phyloP scores from a whole-genome alignment of 1,140 invertebrate genomes.

The Papilio helenus region DNA sequence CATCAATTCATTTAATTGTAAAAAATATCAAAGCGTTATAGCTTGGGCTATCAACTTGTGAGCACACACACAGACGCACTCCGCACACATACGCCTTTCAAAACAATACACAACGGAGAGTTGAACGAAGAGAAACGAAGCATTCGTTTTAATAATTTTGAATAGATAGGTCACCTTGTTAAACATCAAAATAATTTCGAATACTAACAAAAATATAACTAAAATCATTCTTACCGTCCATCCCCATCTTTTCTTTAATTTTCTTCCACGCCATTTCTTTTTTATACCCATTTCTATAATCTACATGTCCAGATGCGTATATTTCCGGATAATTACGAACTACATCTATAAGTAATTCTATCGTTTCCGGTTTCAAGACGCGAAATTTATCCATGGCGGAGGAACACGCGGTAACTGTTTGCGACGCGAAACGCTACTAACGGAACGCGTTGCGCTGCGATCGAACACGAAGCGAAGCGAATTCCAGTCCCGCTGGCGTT shows the following conservation, averaged over 20 bases:
- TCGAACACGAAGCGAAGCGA: neutral
- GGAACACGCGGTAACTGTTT: neutral
- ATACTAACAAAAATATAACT: neutral
- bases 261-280: neutral
- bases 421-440: neutral
- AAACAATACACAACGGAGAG: neutral
- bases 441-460: neutral
- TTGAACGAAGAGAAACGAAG: neutral
- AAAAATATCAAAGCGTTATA: neutral
- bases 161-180: neutral
- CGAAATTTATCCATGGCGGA: neutral
- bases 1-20: too few relatives aligned
- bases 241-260: neutral
- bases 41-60: neutral
- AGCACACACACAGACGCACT: neutral
- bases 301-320: neutral
- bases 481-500: neutral
- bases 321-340: conserved; percentile 1
- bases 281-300: neutral
- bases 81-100: neutral
- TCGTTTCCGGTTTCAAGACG: neutral
- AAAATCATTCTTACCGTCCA: neutral
- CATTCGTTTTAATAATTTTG: neutral
- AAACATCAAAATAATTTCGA: neutral
- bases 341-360: neutral